Base-by-base conservation (phyloP, 2,797 vertebrate species). In the Molossus molossus region DNA sequence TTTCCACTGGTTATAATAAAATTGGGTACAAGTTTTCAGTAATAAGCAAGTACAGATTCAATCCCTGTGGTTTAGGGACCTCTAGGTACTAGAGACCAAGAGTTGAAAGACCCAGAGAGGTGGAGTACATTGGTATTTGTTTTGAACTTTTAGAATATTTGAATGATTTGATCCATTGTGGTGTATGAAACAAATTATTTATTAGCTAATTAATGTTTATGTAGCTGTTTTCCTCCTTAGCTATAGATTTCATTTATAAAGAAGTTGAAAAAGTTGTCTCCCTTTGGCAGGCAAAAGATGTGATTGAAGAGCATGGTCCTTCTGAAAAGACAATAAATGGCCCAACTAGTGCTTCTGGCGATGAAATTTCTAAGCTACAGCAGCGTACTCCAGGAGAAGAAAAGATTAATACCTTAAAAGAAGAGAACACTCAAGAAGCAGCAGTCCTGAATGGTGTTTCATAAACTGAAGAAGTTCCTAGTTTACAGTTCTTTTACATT, bases 401-500 rank as follows among this genome's bases (percentile, higher is more conserved):
- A 97, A 98, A 98, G 97, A 98, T 98, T 97, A 98, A 98, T 97
- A 98, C 98, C 96, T 97, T 98, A 97, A 98, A 99, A 86, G 99
- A 97, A 90, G 99, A 99, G 45, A 98, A 97, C 97, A 98, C 98
- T 75, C 98, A 98, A 98, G 98, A 99, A 97, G 98, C 99, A 98
- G 98, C 99, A 83, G 99, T 99, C 92, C 98, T 99, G 95, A 99
- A 99, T 89, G 99, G 99, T 97, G 99, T 99, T 98, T 99, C 99
- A 98, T 99, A 99, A 99, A 99, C 98, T 98, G 98, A 99, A 96
- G 96, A 97, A 98, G 98, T 98, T 97, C 98, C 98, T 99, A 99
- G 98, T 99, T 98, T 99, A 99, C 98, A 99, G 98, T 99, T 99
- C 98, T 99, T 99, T 97, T 98, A 98, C 98, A 98, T 99, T 99